Evolutionary conservation across 2,797 vertebrate species (phyloP), one percentile per base, ranked within the genome.

Genomic region (Phrynocephalus vlangalii): DNA sequence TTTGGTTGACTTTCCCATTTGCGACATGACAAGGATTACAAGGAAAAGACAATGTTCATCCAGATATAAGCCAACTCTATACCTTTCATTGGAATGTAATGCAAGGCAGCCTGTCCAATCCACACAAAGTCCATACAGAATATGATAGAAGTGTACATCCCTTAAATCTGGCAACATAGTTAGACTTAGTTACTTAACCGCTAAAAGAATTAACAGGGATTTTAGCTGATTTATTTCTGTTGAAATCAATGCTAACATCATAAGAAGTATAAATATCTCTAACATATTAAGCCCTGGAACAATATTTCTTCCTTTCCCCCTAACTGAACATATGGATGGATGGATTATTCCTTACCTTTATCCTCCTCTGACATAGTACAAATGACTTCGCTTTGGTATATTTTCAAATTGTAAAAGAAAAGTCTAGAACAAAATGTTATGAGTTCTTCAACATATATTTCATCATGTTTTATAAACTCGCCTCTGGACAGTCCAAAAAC

Each of bases 381-480:
- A 8, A 15, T 66, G n/a, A 11, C 18, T 52, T 75, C n/a, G 67
- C n/a, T 75, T 44, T 81, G 52, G 56, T 79, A 30, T 84, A 66
- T 20, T 71, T 50, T 66, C 16, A 70, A 79, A 60, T 28, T 60
- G 33, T 52, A 75, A 50, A 79, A 38, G 2, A 84, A 79, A 30
- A 44, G 4, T 56, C 24, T 26, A 60, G 18, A n/a, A 78, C 30
- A 33, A 77, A 82, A 68, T 6, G 77, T 90, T 93, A 91, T 88
- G 82, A 60, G 22, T 90, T 82, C 38, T 79, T 78, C 76, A 63
- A 1, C 85, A 89, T 84, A 71, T 15, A 84, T 63, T 38, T 26
- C 84, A 71, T 83, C 83, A 48, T 48, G 44, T 86, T 88, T 87
- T 93, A 85, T 88, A n/a, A 88, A 81, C 66, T 24, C 48, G 52